A percentile compares a stretch with the other conserved stretches of the same genome.
Evolutionary conservation across 2,113 vertebrate species (phyloP).

Genomic region (Sialia sialis): DNA sequence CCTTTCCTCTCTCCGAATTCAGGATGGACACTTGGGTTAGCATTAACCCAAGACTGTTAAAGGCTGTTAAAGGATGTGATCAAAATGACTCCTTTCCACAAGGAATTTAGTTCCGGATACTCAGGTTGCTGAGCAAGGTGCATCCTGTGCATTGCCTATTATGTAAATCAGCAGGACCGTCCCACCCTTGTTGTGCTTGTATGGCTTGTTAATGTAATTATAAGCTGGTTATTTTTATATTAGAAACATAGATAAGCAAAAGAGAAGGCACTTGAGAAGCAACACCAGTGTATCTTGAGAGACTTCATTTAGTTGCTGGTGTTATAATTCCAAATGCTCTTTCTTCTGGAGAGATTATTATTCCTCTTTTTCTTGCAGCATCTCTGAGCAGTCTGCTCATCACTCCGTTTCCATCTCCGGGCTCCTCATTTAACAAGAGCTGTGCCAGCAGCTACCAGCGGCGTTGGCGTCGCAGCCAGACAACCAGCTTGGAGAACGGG

Average conservation of each 20-base stretch:
- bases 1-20: background rate
- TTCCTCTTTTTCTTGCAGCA: conserved; percentile 71
- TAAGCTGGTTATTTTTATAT: background rate
- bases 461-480: conserved; percentile 96
- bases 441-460: conserved; percentile 98
- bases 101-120: background rate
- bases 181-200: background rate
- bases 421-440: conserved; percentile 94
- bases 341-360: background rate
- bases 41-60: background rate
- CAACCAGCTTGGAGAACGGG: conserved; percentile 96
- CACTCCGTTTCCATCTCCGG: conserved; percentile 94
- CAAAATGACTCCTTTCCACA: background rate
- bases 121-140: background rate
- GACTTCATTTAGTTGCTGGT: background rate
- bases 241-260: background rate
- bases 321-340: background rate
- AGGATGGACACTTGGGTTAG: background rate
- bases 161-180: background rate
- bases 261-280: background rate
- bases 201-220: background rate
- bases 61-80: background rate
- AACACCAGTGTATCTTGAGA: background rate
- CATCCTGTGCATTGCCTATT: background rate
- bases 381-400: conserved; percentile 96